Percentiles rank a stretch among this genome's conserved stretches.
Conservation (phyloP, 2,113 vertebrate genomes). For the Ellobius talpinus region DNA sequence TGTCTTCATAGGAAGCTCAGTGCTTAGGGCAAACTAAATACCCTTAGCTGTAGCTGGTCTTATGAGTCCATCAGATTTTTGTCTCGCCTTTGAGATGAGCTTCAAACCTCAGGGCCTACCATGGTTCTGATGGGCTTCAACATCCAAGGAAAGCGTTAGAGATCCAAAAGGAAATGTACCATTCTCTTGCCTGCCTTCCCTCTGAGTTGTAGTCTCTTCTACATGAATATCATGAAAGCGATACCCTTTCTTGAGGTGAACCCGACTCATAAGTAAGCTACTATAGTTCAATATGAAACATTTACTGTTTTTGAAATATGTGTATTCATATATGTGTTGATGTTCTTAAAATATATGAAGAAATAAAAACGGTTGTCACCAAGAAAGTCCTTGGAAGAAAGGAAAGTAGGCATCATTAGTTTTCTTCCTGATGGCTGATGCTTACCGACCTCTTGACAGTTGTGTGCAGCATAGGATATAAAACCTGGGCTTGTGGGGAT, state of each 20-base stretch:
- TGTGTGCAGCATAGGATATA: constrained; percentile 43
- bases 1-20: not conserved
- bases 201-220: not conserved
- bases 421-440: not conserved
- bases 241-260: constrained; percentile 33
- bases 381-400: not conserved
- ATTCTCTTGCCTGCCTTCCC: not conserved
- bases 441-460: not conserved
- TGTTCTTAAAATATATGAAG: constrained; percentile 39
- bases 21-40: not conserved
- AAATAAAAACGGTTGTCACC: not conserved
- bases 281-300: not conserved
- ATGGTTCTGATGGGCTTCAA: not conserved
- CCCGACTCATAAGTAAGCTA: constrained; percentile 20
- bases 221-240: not conserved
- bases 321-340: not conserved
- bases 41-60: not conserved
- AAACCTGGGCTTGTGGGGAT: constrained; percentile 31
- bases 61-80: constrained; percentile 3
- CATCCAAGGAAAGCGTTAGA: not conserved
- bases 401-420: not conserved
- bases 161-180: not conserved
- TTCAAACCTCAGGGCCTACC: constrained; percentile 47
- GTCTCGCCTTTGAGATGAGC: constrained; percentile 27
- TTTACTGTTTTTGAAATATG: constrained; percentile 22